Percentiles rank a stretch among this genome's conserved stretches.
These are phyloP conservation scores for Callimorpha dominula DNA, from an alignment of 2,888 invertebrate species.

Conservation along the genomic window DNA sequence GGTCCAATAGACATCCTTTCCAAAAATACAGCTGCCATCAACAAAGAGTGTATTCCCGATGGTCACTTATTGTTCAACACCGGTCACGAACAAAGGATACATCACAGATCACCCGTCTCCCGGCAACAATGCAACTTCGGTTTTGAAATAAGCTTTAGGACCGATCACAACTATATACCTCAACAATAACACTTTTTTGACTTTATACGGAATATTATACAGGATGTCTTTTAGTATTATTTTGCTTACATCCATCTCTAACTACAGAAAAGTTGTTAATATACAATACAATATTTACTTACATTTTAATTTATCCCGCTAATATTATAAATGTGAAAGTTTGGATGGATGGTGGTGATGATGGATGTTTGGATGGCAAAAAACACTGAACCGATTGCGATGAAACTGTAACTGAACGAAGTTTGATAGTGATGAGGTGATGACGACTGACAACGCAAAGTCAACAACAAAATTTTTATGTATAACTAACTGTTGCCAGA, in stretches of 20 bases:
- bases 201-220: not conserved
- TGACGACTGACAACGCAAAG: no score
- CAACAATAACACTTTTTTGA: slow-evolving; percentile 64
- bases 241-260: not conserved
- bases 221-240: not conserved
- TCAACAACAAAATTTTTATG: no score
- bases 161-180: slow-evolving; percentile 66
- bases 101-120: slow-evolving; percentile 77
- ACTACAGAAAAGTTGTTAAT: no score
- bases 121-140: slow-evolving; percentile 70
- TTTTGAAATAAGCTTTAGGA: slow-evolving; percentile 70
- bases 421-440: no score
- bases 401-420: no score
- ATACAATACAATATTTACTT: no score
- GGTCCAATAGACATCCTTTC: slow-evolving; percentile 71
- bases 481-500: no score
- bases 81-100: slow-evolving; percentile 72
- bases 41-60: slow-evolving; percentile 75
- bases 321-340: no score
- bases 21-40: slow-evolving; percentile 79
- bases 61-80: slow-evolving; percentile 83
- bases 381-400: no score
- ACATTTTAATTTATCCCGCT: no score
- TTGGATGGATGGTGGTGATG: no score
- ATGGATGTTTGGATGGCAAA: no score